phyloP scores from a whole-genome alignment of 2,113 vertebrate species.

The Chionodraco myersi region DNA sequence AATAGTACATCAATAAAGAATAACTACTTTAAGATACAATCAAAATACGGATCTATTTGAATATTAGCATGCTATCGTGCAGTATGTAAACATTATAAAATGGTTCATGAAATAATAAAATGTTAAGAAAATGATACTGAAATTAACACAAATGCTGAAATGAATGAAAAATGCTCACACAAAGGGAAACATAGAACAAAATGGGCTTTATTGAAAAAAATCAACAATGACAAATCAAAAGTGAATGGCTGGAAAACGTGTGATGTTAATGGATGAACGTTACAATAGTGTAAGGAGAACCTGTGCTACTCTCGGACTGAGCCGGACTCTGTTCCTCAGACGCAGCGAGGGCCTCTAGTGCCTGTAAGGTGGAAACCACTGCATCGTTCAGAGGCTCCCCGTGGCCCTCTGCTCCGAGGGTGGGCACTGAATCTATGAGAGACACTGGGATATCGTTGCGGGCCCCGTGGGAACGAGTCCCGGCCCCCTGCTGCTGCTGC shows the following conservation, averaged over 20 bases:
- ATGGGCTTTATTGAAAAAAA: constrained; percentile 83
- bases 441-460: constrained; percentile 95
- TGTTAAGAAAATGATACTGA: constrained; percentile 32
- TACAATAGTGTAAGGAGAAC: constrained; percentile 99
- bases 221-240: constrained; percentile 80
- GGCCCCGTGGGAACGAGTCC: constrained; percentile 77
- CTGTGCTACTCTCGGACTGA: constrained; percentile 96
- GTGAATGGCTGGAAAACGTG: constrained; percentile 84
- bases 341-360: constrained; percentile 93
- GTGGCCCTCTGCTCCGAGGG: constrained; percentile 85
- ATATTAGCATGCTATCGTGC: constrained; percentile 23
- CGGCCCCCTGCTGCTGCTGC: constrained; percentile 87
- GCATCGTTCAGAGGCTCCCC: constrained; percentile 89
- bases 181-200: constrained; percentile 80
- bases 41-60: neutral
- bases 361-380: constrained; percentile 93
- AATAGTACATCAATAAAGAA: neutral
- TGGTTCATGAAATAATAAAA: constrained; percentile 49
- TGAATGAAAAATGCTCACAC: constrained; percentile 78
- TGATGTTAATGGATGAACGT: constrained; percentile 95
- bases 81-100: constrained; percentile 23
- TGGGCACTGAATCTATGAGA: constrained; percentile 95
- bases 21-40: neutral
- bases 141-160: constrained; percentile 55
- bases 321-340: constrained; percentile 91